A percentile compares a stretch with the other conserved stretches of the same genome.
phyloP scores from a whole-genome alignment of 2,888 invertebrate species.

The Deroplatys truncata region DNA sequence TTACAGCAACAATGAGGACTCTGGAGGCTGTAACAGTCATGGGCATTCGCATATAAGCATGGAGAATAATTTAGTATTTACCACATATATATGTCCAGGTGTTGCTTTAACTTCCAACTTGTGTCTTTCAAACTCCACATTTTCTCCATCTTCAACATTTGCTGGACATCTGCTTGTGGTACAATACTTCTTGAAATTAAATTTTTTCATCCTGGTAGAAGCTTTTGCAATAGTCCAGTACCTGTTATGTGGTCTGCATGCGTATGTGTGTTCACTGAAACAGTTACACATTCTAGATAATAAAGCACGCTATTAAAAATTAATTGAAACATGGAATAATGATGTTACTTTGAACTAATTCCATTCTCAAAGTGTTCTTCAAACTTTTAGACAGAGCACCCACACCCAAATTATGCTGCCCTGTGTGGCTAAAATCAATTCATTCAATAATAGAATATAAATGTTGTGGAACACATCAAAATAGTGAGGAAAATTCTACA shows the following conservation, averaged over 20 bases:
- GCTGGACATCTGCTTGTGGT: constrained; percentile 80
- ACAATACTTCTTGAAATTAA: constrained; percentile 80
- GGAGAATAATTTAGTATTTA: constrained; percentile 34
- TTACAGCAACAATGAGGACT: too few species aligned
- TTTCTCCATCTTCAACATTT: constrained; percentile 68
- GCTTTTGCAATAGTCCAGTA: constrained; percentile 77
- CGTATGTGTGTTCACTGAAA: constrained; percentile 93
- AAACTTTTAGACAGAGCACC: too few species aligned
- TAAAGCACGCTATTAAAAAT: background rate
- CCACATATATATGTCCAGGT: constrained; percentile 91
- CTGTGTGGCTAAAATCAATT: too few species aligned
- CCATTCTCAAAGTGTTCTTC: background rate
- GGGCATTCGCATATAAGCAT: too few species aligned
- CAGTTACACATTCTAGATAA: background rate
- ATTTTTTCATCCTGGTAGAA: constrained; percentile 69
- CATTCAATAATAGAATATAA: too few species aligned
- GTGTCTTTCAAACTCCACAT: constrained; percentile 69
- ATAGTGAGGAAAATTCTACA: too few species aligned
- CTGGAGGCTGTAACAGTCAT: too few species aligned
- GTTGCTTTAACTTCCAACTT: constrained; percentile 67
- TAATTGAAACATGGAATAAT: too few species aligned
- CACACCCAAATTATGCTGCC: too few species aligned
- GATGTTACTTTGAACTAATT: background rate
- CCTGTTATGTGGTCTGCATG: constrained; percentile 99
- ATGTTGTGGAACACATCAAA: too few species aligned